These are phyloP conservation scores for Nymphalis io DNA, from an alignment of 1,140 invertebrate genomes.

Conservation along the genomic window DNA sequence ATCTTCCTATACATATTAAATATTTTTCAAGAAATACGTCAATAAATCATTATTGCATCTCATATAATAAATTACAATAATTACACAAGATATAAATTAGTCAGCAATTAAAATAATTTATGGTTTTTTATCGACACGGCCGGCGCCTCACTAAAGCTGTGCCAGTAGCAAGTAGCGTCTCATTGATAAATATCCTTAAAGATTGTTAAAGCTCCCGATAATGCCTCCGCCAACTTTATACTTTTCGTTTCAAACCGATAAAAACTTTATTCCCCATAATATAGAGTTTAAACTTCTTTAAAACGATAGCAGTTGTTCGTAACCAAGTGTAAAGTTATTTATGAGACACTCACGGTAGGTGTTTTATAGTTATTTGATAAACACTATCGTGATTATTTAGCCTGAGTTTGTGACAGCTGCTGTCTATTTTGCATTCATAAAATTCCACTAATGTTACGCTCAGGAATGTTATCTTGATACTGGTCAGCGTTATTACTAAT, in stretches of 20 bases:
- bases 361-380: slow-evolving; percentile 80
- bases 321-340: slow-evolving; percentile 66
- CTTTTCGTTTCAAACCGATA: slow-evolving; percentile 41
- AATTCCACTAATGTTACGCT: slow-evolving; percentile 55
- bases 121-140: slow-evolving; percentile 48
- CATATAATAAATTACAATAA: slow-evolving; percentile 8
- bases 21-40: neutral
- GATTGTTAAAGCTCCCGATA: slow-evolving; percentile 75
- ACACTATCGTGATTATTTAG: slow-evolving; percentile 78
- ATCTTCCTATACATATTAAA: too few relatives aligned
- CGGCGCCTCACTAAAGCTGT: slow-evolving; percentile 60
- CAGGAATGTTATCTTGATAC: slow-evolving; percentile 52
- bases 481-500: slow-evolving; percentile 53
- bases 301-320: slow-evolving; percentile 17
- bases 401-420: slow-evolving; percentile 61
- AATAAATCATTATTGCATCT: neutral
- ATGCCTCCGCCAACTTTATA: slow-evolving; percentile 70
- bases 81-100: slow-evolving; percentile 7
- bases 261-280: slow-evolving; percentile 35
- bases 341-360: slow-evolving; percentile 68
- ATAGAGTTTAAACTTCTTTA: slow-evolving; percentile 46
- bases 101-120: slow-evolving; percentile 28
- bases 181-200: slow-evolving; percentile 79
- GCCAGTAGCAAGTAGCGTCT: slow-evolving; percentile 78
- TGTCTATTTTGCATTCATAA: slow-evolving; percentile 68